phyloP scores from a whole-genome alignment of 1,140 invertebrate species.

The Oppia nitens region DNA sequence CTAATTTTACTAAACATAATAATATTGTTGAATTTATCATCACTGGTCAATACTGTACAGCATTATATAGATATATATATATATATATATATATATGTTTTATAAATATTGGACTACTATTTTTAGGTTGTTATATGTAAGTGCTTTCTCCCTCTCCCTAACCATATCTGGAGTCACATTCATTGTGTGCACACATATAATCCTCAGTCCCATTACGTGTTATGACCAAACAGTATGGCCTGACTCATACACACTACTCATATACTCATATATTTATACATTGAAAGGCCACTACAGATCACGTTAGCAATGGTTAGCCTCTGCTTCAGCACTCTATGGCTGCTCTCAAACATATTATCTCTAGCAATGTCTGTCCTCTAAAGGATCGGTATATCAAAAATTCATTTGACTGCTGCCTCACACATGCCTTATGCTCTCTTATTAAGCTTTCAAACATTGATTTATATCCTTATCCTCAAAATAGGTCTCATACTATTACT shows the following conservation, averaged over 20 bases:
- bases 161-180: neutral
- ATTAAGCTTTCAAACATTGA: neutral
- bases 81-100: neutral
- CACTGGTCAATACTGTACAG: no score
- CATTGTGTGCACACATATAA: neutral
- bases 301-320: no score
- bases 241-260: neutral
- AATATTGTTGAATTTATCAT: no score
- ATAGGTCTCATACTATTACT: no score
- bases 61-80: no score
- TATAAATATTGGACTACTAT: neutral
- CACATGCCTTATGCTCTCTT: neutral
- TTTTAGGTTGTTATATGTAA: neutral
- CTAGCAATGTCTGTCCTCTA: neutral
- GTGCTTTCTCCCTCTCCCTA: neutral
- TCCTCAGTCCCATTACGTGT: neutral
- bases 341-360: neutral
- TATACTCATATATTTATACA: no score
- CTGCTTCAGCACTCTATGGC: neutral
- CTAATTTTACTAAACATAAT: no score
- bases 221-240: neutral
- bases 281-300: neutral
- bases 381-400: neutral
- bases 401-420: neutral
- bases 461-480: no score